Evolutionary conservation across 2,888 invertebrate species (phyloP).

Genomic region (Glyphotaelius pellucidus): DNA sequence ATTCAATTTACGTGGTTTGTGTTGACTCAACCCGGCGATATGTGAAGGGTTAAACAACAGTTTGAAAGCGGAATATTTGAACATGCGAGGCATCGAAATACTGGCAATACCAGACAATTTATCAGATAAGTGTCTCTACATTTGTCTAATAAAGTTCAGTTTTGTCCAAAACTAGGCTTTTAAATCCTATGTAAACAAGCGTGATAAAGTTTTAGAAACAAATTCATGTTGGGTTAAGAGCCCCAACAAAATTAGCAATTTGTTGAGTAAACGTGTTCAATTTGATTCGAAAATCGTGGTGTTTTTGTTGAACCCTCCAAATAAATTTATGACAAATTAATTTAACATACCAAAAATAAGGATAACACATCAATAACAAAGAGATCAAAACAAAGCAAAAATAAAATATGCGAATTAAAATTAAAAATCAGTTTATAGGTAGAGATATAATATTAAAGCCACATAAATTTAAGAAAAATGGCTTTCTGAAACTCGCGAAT

Average conservation of each 20-base stretch:
- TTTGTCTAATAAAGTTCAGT: not conserved
- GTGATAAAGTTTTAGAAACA: not conserved
- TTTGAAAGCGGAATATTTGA: constrained; percentile 2
- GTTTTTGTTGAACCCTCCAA: not conserved
- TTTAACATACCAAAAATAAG: not conserved
- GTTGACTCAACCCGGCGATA: constrained; percentile 51
- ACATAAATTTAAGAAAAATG: not conserved
- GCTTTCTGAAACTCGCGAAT: not conserved
- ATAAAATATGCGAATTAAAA: not conserved
- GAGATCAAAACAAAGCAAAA: not conserved
- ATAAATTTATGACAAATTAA: not conserved
- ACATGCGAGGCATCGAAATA: not conserved
- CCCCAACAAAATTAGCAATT: not conserved
- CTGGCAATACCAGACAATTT: not conserved
- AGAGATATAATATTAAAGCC: not conserved
- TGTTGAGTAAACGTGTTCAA: not conserved
- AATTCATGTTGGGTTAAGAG: constrained; percentile 6
- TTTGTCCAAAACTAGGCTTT: constrained; percentile 4
- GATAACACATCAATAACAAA: not conserved
- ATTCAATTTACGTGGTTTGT: constrained; percentile 60
- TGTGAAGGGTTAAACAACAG: constrained; percentile 21
- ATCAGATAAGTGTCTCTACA: constrained; percentile 10
- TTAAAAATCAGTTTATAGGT: not conserved
- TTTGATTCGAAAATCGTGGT: not conserved
- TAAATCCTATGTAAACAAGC: not conserved